A percentile compares a stretch with the other conserved stretches of the same genome.
Evolutionary conservation across 1,140 invertebrate genomes (phyloP).

Genomic region (Thalassaphorura encarpata): DNA sequence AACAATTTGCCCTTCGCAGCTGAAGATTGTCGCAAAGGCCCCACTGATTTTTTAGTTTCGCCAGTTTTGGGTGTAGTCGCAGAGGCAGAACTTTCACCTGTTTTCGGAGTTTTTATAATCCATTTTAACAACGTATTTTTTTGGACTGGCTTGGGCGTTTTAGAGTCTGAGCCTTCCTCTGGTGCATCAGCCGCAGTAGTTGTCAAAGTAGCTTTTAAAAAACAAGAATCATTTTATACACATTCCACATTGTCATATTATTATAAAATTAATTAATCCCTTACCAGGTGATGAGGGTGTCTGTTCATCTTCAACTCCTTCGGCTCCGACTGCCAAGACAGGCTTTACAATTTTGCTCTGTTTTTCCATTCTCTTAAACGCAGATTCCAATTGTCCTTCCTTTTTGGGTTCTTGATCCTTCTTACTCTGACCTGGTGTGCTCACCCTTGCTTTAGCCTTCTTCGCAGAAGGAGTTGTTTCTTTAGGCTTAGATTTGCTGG

Average conservation of each 20-base stretch:
- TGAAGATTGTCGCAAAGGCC: background rate
- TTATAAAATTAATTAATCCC: background rate
- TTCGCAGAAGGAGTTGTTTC: background rate
- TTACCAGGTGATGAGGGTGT: background rate
- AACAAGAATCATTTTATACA: background rate
- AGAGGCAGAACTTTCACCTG: background rate
- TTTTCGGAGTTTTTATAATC: conserved; percentile 10
- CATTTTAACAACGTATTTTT: conserved; percentile 10
- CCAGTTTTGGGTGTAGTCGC: no score
- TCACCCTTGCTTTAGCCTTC: background rate
- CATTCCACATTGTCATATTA: background rate
- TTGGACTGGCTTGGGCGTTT: conserved; percentile 5
- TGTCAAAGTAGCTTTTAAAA: background rate
- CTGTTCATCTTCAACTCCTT: background rate
- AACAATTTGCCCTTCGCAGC: background rate
- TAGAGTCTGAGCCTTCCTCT: background rate
- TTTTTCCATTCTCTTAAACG: background rate
- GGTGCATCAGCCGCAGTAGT: background rate
- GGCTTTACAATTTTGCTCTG: no score
- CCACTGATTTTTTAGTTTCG: background rate
- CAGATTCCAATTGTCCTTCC: background rate
- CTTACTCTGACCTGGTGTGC: background rate
- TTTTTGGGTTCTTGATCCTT: background rate
- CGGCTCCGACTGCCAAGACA: no score
- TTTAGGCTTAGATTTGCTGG: background rate